These are phyloP conservation scores for Apistogramma diplotaenia DNA, from an alignment of 2,113 vertebrate genomes.

Conservation along the genomic window DNA sequence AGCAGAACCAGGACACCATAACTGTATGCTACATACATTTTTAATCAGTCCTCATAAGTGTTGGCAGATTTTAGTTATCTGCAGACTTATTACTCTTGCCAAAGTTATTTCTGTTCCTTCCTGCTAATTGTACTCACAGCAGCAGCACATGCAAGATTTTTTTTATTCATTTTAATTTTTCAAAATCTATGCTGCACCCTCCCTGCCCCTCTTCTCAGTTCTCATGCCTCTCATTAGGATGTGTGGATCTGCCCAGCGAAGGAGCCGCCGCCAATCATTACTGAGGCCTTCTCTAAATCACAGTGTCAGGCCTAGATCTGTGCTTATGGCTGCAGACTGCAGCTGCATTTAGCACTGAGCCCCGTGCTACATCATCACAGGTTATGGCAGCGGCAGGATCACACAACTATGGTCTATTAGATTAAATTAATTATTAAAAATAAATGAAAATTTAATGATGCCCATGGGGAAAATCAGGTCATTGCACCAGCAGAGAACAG, in stretches of 20 bases:
- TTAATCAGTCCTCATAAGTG: neutral
- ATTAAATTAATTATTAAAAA: slow-evolving; percentile 22
- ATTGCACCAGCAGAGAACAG: neutral
- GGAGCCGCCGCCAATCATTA: neutral
- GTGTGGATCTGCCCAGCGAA: neutral
- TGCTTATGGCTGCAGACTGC: neutral
- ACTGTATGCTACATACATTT: neutral
- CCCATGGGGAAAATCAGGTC: slow-evolving; percentile 21
- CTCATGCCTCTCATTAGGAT: neutral
- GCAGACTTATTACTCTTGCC: neutral
- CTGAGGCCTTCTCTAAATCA: neutral
- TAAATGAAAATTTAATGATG: slow-evolving; percentile 29
- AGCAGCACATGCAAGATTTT: neutral
- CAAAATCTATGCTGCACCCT: neutral
- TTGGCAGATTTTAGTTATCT: neutral
- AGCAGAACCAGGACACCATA: neutral
- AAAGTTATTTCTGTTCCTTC: neutral
- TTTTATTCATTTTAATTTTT: too few relatives aligned
- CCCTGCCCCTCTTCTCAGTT: neutral
- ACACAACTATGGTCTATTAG: slow-evolving; percentile 26
- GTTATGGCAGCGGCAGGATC: slow-evolving; percentile 2
- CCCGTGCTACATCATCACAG: neutral
- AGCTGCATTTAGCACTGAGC: neutral
- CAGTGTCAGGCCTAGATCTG: neutral
- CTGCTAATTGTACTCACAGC: neutral